Conservation (phyloP, 2,113 vertebrate species). For the Ellobius talpinus region DNA sequence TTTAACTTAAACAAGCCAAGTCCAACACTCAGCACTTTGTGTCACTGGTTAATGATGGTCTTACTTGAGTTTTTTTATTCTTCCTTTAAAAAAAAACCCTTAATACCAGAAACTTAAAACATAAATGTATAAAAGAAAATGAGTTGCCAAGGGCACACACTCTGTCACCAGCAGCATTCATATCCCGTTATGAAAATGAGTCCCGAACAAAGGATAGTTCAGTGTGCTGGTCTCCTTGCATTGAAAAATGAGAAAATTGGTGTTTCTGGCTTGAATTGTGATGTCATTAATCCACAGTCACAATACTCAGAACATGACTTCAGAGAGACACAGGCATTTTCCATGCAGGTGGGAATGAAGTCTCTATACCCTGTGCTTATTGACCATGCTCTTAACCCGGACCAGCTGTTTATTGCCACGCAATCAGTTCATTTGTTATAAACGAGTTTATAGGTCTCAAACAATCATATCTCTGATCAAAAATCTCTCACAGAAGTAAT, state of each 20-base stretch:
- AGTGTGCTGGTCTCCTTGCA: background rate
- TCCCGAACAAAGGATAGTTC: background rate
- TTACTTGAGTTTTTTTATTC: background rate
- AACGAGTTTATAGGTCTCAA: background rate
- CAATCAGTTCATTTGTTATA: background rate
- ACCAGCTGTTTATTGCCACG: background rate
- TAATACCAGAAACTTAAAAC: background rate
- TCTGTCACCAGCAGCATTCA: background rate
- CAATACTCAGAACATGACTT: background rate
- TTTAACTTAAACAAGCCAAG: conserved; percentile 4
- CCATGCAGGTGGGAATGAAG: background rate
- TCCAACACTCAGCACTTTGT: background rate
- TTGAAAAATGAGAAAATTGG: background rate
- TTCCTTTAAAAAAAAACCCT: conserved; percentile 16
- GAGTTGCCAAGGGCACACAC: background rate
- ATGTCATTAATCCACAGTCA: background rate
- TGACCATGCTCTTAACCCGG: background rate
- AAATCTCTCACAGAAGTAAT: conserved; percentile 37
- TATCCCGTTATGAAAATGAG: background rate
- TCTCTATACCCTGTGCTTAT: background rate
- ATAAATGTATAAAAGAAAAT: background rate
- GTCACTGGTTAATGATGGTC: background rate
- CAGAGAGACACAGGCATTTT: background rate
- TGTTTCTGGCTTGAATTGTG: background rate
- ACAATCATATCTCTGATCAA: background rate